These are phyloP conservation scores for Scatophagus argus DNA, from an alignment of 2,113 vertebrate genomes.

Conservation along the genomic window DNA sequence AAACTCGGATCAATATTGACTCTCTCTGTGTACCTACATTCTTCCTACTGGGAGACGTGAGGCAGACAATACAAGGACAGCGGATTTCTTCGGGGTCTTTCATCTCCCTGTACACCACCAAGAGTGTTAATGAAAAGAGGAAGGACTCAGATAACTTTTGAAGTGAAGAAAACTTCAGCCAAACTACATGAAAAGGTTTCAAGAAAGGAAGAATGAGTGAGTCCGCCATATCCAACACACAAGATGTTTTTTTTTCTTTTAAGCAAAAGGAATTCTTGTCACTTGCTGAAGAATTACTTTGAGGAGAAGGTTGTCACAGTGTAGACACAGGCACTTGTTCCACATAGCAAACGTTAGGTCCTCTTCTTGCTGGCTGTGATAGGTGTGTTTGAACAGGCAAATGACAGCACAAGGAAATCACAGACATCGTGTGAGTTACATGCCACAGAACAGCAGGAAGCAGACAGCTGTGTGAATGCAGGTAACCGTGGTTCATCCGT, in stretches of 20 bases:
- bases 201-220: conserved; percentile 6
- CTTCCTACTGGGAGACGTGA: conserved; percentile 55
- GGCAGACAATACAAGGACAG: conserved; percentile 49
- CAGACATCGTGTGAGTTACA: conserved; percentile 38
- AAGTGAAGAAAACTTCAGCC: conserved; percentile 37
- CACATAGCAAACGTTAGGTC: conserved; percentile 23
- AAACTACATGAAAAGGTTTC: conserved; percentile 35
- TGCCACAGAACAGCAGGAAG: conserved; percentile 41
- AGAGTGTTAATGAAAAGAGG: conserved; percentile 33
- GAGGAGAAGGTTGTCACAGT: conserved; percentile 34
- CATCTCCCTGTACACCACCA: background rate
- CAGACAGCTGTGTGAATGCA: conserved; percentile 36
- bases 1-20: conserved; percentile 76
- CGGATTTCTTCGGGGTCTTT: conserved; percentile 35
- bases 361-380: conserved; percentile 19
- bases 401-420: conserved; percentile 49
- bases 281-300: conserved; percentile 46
- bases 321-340: conserved; percentile 26
- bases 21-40: conserved; percentile 63
- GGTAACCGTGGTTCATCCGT: conserved; percentile 27
- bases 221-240: background rate
- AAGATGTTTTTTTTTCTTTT: background rate
- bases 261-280: conserved; percentile 22
- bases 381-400: conserved; percentile 43
- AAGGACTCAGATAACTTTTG: conserved; percentile 9